Evolutionary conservation across 2,888 invertebrate species (phyloP), one percentile per base, ranked within the genome.

Genomic region (Matsumyia berberina): DNA sequence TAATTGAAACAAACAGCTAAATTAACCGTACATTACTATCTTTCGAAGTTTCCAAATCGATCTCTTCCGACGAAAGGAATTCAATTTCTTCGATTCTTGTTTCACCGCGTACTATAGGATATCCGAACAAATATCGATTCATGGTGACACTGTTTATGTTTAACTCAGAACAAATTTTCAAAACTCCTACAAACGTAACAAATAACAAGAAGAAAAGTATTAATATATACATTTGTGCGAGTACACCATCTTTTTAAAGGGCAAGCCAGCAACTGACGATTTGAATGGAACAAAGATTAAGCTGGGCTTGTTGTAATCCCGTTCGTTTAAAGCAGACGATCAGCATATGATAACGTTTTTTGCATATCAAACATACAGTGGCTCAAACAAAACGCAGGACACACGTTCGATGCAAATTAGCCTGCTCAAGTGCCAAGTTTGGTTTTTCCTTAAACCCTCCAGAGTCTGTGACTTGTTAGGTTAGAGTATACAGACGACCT

Each of bases 61-160:
- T 64, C 0, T 62, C 73, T 5, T 51, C 73, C 8, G 49, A 37
- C 11, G 78, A 69, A 12, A 83, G 29, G 37, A 83, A 74, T 39
- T 74, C 73, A 9, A 83, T 78, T 83, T 83, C 83, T 64, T 83
- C 83, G 12, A 74, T 53, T 24, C 49, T 35, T 8, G 15, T 9
- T 0, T 73, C 57, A 31, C 39, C 42, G 0, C 6, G 67, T 3
- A 12, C 35, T 0, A 57, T 15, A 55, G 62, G 42, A 62, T 78
- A 44, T 17, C 73, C 73, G 33, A 83, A 69, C 0, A 78, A 57
- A 62, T 83, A 83, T 44, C 51, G 39, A 37, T 73, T 79, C 83
- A 83, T 83, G 12, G 6, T 73, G 8, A 0, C 17, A 9, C 8
- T 8, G 4, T 60, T n/a, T 29, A 49, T 42, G 17, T 60, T 49